phyloP scores from a whole-genome alignment of 1,140 invertebrate species.

The Meteorus sp. region DNA sequence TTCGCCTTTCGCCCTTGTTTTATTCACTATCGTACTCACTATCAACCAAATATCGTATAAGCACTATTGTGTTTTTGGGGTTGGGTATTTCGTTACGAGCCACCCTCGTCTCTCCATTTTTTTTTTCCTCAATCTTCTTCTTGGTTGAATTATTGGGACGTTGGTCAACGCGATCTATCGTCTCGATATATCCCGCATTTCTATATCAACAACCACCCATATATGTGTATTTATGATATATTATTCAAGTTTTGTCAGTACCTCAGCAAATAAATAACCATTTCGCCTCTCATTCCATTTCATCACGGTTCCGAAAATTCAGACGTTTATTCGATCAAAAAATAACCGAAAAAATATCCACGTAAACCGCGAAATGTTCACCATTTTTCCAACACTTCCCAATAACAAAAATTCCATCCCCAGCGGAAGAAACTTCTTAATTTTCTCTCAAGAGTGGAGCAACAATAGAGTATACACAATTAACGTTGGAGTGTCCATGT shows the following conservation, averaged over 20 bases:
- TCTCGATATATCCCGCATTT: conserved; percentile 19
- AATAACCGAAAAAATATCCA: no score
- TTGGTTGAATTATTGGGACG: background rate
- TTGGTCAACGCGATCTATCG: background rate
- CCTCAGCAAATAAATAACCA: no score
- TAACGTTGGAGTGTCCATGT: conserved; percentile 11
- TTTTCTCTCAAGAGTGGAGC: background rate
- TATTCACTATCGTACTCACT: background rate
- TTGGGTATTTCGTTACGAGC: background rate
- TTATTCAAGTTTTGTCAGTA: no score
- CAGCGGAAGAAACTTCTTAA: conserved; percentile 15
- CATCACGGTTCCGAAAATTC: no score
- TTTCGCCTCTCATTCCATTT: no score
- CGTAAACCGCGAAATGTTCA: no score
- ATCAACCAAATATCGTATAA: background rate
- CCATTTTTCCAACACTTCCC: no score
- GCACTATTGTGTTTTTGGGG: no score
- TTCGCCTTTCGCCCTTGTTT: background rate
- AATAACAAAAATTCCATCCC: no score
- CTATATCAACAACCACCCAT: no score
- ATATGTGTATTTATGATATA: no score
- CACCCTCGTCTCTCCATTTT: background rate
- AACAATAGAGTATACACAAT: background rate
- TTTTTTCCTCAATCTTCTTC: conserved; percentile 15
- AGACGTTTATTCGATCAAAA: no score